phyloP scores from a whole-genome alignment of 2,113 vertebrate species.

The Tonatia bakeri region DNA sequence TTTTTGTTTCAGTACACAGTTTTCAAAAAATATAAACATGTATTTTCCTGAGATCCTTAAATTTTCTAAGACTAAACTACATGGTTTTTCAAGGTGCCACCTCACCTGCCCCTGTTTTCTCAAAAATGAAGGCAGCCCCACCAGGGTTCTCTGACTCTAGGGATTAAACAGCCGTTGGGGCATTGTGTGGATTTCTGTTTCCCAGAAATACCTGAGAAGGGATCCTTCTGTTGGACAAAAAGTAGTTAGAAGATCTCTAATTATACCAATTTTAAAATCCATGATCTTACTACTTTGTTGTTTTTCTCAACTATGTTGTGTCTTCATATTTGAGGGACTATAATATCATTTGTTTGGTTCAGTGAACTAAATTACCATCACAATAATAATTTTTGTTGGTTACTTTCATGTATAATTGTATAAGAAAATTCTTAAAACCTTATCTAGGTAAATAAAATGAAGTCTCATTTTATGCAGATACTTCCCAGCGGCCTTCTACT shows the following conservation, averaged over 20 bases:
- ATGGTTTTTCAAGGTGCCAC: neutral
- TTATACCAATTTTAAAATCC: neutral
- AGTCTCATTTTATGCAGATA: neutral
- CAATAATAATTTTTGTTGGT: neutral
- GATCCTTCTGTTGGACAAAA: neutral
- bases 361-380: neutral
- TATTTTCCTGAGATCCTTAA: neutral
- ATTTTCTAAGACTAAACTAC: neutral
- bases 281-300: neutral
- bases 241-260: neutral
- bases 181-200: neutral
- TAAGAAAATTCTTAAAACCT: neutral
- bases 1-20: neutral
- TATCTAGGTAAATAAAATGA: neutral
- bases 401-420: neutral
- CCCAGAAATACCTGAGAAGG: neutral
- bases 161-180: neutral
- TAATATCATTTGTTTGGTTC: neutral
- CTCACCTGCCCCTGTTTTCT: neutral
- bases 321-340: neutral
- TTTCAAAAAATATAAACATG: neutral
- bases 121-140: neutral
- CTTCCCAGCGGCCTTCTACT: neutral
- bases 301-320: neutral
- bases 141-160: neutral